phyloP scores from a whole-genome alignment of 2,113 vertebrate genomes.

The Hippocampus zosterae region DNA sequence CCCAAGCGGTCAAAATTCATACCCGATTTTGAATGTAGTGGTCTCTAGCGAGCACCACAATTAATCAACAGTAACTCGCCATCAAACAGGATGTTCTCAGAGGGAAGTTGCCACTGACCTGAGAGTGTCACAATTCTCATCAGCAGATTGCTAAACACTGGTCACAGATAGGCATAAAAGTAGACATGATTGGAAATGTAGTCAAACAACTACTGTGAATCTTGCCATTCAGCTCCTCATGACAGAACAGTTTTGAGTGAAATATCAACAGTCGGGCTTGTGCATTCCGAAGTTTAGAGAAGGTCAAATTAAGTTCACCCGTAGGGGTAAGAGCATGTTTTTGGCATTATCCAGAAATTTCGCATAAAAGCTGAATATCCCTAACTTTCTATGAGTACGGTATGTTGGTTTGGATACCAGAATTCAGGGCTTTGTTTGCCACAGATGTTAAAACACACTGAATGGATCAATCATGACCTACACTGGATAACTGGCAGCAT shows the following conservation, averaged over 20 bases:
- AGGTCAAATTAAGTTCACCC: neutral
- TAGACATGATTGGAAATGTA: neutral
- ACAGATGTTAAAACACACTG: neutral
- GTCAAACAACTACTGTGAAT: neutral
- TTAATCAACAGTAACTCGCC: neutral
- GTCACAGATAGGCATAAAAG: neutral
- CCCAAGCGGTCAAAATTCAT: no score
- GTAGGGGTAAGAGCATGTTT: neutral
- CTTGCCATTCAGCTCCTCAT: neutral
- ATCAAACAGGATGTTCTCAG: neutral
- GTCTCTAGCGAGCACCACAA: no score
- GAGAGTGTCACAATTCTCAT: neutral
- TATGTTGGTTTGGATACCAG: neutral
- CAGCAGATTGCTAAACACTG: neutral
- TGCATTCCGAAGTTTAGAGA: neutral
- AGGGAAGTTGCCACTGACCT: neutral
- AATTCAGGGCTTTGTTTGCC: neutral
- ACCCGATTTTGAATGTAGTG: no score
- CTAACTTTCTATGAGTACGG: neutral
- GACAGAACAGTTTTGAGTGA: neutral
- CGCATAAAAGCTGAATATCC: neutral
- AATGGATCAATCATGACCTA: constrained; percentile 22
- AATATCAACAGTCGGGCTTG: neutral
- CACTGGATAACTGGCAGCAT: constrained; percentile 4
- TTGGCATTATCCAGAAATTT: neutral